Base-by-base conservation (phyloP, 2,888 invertebrate genomes). In the Zelleria hepariella region DNA sequence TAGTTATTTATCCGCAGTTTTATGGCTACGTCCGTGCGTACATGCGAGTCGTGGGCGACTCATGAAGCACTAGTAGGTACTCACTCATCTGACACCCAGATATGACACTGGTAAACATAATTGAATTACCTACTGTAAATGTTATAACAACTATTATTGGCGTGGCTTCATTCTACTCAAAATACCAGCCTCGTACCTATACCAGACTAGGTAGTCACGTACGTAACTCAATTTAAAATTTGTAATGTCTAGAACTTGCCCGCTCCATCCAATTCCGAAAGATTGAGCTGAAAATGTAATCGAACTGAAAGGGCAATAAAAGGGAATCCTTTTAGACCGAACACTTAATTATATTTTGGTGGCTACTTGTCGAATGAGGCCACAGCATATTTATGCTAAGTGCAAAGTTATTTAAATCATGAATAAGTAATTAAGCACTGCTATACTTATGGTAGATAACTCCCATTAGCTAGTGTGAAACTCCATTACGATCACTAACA, bases 111-210 rank as follows among this genome's bases (percentile, higher is more conserved):
- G 21, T 57, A 10, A 20, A 48, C 25, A 21, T 59, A 54, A 59
- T 59, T 59, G 7, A 59, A 59, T 59, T 59, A n/a, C n/a, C n/a
- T n/a, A 59, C 59, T 18, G 57, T 24, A 23, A 57, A 23, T 57
- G 32, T 18, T 42, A 48, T 57, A 48, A 47, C 57, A 6, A 67
- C 68, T 71, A 74, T 68, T 67, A 65, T 10, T 15, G 64, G 65
- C 70, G 72, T n/a, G 78, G 78, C 80, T 82, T 82, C 78, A 64
- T 67, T 65, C 66, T 66, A 67, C 68, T 68, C 66, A 54, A 59
- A 58, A 57, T 59, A 57, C 51, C 23, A 10, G 20, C 51, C 23
- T 23, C 53, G 53, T 25, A 15, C 51, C n/a, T n/a, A n/a, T n/a
- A 21, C 6, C 32, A 55, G 20, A 21, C 15, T 21, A 55, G 42